Evolutionary conservation across 2,113 vertebrate species (phyloP), one percentile per base, ranked within the genome.

Genomic region (Scolopax mira): DNA sequence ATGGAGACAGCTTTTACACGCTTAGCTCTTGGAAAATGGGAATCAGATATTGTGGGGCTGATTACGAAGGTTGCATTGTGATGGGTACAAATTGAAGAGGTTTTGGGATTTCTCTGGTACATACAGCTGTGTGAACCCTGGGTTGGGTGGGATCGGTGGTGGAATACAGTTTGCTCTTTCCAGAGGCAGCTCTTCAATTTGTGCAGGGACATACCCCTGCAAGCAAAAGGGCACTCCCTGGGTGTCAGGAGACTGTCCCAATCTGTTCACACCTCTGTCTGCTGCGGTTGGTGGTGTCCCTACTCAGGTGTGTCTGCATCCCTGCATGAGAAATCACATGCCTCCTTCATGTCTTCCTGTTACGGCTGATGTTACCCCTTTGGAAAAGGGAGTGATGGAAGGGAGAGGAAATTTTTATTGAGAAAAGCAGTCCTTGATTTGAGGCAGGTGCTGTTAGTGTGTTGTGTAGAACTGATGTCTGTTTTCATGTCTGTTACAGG

Each of bases 281-380:
- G n/a, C 33, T 73, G n/a, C n/a, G n/a, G n/a, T n/a, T n/a, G 31
- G 6, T 41, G 46, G 10, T 30, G 35, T 23, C 22, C 24, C 13
- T 8, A 4, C 39, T 30, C 3, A 0, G 2, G 6, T 70, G 64
- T 18, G 49, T 51, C 25, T 35, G 39, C 60, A 24, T 55, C 23
- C 8, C 11, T 10, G 2, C 10, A 6, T 2, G 24, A 82, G 49
- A 54, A 46, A 41, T n/a, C 3, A 33, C 18, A 30, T 21, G 2
- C 11, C 22, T n/a, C 21, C 30, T 35, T 85, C 9, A 2, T 25
- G 27, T 51, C 54, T 55, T 77, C 18, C 1, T 17, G 31, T 44
- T 58, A 3, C 22, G 30, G 35, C 8, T 49, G 5, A 13, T 14
- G 44, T 16, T 83, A 11, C 13, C 10, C 35, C 28, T 15, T 39